These are phyloP conservation scores for Prolemur simus DNA, from an alignment of 2,113 vertebrate genomes.

Conservation along the genomic window DNA sequence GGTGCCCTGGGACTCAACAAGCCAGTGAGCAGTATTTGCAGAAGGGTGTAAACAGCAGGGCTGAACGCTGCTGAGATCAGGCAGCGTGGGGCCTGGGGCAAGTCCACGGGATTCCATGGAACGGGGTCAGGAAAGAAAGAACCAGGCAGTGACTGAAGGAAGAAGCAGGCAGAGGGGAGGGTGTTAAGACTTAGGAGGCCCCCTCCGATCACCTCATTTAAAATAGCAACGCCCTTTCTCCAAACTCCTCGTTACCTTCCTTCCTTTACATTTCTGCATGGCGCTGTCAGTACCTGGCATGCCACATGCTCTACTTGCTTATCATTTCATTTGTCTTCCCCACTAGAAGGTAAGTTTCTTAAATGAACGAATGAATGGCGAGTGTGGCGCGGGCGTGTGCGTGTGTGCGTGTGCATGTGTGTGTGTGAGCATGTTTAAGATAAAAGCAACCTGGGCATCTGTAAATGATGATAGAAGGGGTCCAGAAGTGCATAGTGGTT, in stretches of 20 bases:
- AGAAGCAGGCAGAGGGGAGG: not conserved
- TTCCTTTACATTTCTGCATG: not conserved
- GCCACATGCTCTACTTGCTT: not conserved
- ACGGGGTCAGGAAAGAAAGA: not conserved
- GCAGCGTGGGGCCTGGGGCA: not conserved
- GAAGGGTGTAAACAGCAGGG: not conserved
- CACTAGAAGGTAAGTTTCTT: not conserved
- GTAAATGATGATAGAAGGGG: not conserved
- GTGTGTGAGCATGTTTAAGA: not conserved
- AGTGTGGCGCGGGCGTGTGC: too few relatives aligned
- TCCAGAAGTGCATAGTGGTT: not conserved
- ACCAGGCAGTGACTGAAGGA: not conserved
- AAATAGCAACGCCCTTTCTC: not conserved
- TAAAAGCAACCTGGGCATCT: not conserved
- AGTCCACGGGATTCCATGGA: not conserved
- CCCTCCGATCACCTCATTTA: not conserved
- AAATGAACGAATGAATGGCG: not conserved
- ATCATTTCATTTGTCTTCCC: not conserved
- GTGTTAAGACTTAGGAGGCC: fast-evolving
- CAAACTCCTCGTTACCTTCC: not conserved
- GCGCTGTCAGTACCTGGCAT: not conserved
- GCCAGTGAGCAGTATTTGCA: not conserved
- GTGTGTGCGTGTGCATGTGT: fast-evolving
- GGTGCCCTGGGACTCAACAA: not conserved
- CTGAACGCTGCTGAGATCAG: too few relatives aligned